Conservation (phyloP, 64 coral and sea anemone species). For the Actinia equina region DNA sequence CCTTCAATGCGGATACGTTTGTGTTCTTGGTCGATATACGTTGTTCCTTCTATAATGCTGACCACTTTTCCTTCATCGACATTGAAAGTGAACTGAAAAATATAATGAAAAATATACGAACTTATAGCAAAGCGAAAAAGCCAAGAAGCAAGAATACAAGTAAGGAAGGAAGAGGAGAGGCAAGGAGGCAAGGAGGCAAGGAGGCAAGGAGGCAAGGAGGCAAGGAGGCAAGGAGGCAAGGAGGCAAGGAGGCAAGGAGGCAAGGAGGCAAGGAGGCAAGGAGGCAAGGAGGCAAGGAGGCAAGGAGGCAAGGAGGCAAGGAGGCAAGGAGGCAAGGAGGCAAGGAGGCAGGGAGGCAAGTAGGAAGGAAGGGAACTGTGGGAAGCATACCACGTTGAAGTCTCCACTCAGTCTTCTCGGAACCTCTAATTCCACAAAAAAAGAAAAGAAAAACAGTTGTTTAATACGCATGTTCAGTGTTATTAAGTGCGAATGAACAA, state of each 20-base stretch:
- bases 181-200: background rate
- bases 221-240: too few species aligned
- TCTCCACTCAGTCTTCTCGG: background rate
- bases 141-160: background rate
- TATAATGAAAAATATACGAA: too few species aligned
- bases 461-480: background rate
- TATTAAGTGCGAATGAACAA: too few species aligned
- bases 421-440: background rate
- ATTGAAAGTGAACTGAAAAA: background rate
- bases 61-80: background rate
- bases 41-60: background rate
- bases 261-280: too few species aligned
- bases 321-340: too few species aligned
- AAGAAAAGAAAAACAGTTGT: background rate
- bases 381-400: background rate
- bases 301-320: too few species aligned
- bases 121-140: too few species aligned
- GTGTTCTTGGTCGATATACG: background rate
- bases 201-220: too few species aligned
- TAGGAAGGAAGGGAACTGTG: too few species aligned
- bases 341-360: too few species aligned
- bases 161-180: background rate
- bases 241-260: too few species aligned
- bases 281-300: too few species aligned
- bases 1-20: background rate